These are phyloP conservation scores for Epinephelus moara DNA, from an alignment of 2,113 vertebrate genomes.

Conservation along the genomic window DNA sequence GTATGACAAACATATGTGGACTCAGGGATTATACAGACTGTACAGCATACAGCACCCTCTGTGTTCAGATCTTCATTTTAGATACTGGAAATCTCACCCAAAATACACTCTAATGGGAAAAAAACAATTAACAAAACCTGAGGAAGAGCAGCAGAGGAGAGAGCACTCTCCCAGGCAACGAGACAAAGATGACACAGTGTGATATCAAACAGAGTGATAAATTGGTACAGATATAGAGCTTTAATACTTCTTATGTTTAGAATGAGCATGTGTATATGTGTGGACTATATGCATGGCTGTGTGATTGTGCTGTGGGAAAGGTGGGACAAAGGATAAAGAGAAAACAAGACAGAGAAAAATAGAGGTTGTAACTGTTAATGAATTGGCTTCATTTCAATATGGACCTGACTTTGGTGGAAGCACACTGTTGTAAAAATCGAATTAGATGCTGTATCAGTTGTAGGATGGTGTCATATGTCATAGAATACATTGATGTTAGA, in stretches of 20 bases:
- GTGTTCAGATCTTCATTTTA: background rate
- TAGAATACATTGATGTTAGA: too few species aligned
- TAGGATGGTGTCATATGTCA: too few species aligned
- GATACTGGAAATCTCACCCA: background rate
- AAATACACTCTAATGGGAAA: background rate
- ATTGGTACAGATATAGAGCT: too few species aligned
- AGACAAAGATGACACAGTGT: background rate
- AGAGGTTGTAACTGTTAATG: background rate
- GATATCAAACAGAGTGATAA: background rate
- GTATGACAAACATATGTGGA: background rate
- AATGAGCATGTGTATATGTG: background rate
- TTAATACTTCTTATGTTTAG: background rate
- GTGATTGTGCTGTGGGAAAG: background rate
- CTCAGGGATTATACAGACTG: too few species aligned
- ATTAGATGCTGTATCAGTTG: background rate
- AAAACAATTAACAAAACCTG: background rate
- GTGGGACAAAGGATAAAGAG: background rate
- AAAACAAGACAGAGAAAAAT: too few species aligned
- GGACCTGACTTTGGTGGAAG: background rate
- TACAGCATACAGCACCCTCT: background rate
- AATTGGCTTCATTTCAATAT: background rate
- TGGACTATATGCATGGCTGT: background rate
- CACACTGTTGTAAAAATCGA: background rate
- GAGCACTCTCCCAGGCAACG: background rate
- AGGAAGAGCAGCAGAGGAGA: background rate